Percentiles rank a stretch among this genome's conserved stretches.
phyloP scores from a whole-genome alignment of 1,140 invertebrate genomes.

The Andrena cerasifolii region DNA sequence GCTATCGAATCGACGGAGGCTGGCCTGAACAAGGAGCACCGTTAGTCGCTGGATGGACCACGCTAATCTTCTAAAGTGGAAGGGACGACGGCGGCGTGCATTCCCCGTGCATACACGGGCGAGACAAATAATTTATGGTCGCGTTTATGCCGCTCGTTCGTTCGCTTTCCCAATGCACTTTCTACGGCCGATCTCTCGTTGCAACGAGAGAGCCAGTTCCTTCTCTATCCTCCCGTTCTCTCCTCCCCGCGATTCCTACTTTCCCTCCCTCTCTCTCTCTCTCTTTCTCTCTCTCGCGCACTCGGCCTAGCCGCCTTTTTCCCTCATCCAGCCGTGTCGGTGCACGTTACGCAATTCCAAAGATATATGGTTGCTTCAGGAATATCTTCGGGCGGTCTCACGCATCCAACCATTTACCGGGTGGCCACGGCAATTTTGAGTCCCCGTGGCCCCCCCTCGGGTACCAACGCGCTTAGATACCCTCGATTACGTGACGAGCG shows the following conservation, averaged over 20 bases:
- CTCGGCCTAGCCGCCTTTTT: slow-evolving; percentile 13
- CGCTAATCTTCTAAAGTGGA: slow-evolving; percentile 46
- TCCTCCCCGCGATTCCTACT: neutral
- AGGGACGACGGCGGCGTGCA: slow-evolving; percentile 49
- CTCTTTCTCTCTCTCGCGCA: neutral
- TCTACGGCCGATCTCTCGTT: slow-evolving; percentile 55
- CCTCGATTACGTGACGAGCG: neutral
- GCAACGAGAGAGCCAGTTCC: slow-evolving; percentile 32
- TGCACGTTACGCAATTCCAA: slow-evolving; percentile 65
- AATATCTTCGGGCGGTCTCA: slow-evolving; percentile 68
- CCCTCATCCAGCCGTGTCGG: slow-evolving; percentile 25
- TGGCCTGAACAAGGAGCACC: slow-evolving; percentile 30
- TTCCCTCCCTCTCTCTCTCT: slow-evolving; percentile 27
- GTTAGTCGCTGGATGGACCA: slow-evolving; percentile 54
- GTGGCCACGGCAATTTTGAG: slow-evolving; percentile 40
- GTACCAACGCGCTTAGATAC: neutral
- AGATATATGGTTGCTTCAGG: slow-evolving; percentile 69
- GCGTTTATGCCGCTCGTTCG: slow-evolving; percentile 66
- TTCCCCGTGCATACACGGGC: slow-evolving; percentile 38
- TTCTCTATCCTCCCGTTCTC: slow-evolving; percentile 29
- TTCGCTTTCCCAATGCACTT: slow-evolving; percentile 72
- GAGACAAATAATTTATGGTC: slow-evolving; percentile 72
- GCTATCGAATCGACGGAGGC: too few species aligned
- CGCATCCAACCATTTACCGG: slow-evolving; percentile 55
- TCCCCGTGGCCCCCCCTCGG: neutral